A percentile compares a stretch with the other conserved stretches of the same genome.
Evolutionary conservation across 1,140 invertebrate species (phyloP).

Genomic region (Leptinotarsa undecemlineata): DNA sequence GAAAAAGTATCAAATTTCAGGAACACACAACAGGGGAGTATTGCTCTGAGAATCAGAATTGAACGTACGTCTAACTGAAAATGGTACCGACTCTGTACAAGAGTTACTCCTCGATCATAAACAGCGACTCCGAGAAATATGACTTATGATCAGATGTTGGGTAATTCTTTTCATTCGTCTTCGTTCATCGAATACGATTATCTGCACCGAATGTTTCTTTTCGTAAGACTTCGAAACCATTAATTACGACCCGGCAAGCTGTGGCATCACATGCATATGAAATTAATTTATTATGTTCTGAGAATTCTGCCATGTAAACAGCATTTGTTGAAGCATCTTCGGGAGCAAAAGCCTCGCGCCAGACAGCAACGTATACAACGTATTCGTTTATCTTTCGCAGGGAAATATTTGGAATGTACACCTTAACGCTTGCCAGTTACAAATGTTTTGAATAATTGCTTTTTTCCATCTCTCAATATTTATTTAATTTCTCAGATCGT

Average conservation of each 20-base stretch:
- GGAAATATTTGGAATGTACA: not conserved
- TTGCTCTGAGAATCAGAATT: too few species aligned
- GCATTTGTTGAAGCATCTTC: not conserved
- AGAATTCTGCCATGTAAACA: slow-evolving; percentile 5
- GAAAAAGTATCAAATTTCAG: too few species aligned
- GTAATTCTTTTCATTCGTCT: slow-evolving; percentile 8
- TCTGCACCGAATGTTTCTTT: not conserved
- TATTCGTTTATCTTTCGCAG: not conserved
- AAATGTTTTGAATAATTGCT: not conserved
- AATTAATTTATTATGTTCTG: slow-evolving; percentile 6
- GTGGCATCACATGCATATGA: slow-evolving; percentile 6
- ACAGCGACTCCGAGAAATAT: not conserved
- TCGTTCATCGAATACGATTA: not conserved
- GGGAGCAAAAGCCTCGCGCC: not conserved
- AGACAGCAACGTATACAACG: slow-evolving; percentile 2
- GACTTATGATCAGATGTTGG: slow-evolving; percentile 5
- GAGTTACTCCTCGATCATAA: too few species aligned
- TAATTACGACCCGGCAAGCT: not conserved
- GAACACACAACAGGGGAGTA: too few species aligned
- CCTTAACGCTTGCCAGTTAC: not conserved
- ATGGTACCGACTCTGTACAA: too few species aligned
- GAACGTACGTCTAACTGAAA: too few species aligned
- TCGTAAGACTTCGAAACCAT: not conserved
- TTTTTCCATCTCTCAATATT: too few species aligned
- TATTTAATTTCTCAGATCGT: too few species aligned